Conservation (phyloP, 1,140 invertebrate species). For the Drosophila truncata region DNA sequence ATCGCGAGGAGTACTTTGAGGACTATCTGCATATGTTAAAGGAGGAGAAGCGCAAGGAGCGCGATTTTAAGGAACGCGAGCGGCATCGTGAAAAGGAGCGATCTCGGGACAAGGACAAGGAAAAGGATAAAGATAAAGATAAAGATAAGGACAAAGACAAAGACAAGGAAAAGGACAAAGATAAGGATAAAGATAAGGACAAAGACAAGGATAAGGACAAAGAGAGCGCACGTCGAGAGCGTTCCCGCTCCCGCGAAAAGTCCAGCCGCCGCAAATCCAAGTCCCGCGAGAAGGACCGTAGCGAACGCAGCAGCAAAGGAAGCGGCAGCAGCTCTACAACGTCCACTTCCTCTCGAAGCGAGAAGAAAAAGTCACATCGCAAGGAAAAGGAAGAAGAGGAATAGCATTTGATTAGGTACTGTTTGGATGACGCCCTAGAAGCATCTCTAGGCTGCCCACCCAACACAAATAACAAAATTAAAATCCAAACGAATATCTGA, state of each 20-base stretch:
- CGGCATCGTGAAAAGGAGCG: constrained; percentile 81
- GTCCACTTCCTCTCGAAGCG: constrained; percentile 75
- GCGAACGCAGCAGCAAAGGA: constrained; percentile 85
- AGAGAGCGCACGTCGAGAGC: constrained; percentile 86
- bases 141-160: constrained; percentile 72
- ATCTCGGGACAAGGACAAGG: constrained; percentile 64
- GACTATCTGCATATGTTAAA: constrained; percentile 95
- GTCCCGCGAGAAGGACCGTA: constrained; percentile 87
- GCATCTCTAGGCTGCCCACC: constrained; percentile 33
- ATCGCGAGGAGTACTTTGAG: constrained; percentile 97
- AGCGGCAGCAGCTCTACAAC: constrained; percentile 49
- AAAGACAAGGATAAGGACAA: constrained; percentile 69
- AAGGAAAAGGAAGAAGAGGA: constrained; percentile 88
- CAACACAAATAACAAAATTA: constrained; percentile 10
- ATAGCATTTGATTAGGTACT: constrained; percentile 79
- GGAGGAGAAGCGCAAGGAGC: constrained; percentile 89
- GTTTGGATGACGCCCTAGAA: constrained; percentile 40
- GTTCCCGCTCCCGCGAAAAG: constrained; percentile 87
- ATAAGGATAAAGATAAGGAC: constrained; percentile 76
- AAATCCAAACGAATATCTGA: constrained; percentile 9
- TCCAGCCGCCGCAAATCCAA: constrained; percentile 87
- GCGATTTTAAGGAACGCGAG: constrained; percentile 79
- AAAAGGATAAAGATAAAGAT: constrained; percentile 79
- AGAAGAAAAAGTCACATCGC: constrained; percentile 89
- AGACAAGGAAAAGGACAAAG: constrained; percentile 49